Conservation (phyloP, 2,888 invertebrate species). For the Dolomedes plantarius region DNA sequence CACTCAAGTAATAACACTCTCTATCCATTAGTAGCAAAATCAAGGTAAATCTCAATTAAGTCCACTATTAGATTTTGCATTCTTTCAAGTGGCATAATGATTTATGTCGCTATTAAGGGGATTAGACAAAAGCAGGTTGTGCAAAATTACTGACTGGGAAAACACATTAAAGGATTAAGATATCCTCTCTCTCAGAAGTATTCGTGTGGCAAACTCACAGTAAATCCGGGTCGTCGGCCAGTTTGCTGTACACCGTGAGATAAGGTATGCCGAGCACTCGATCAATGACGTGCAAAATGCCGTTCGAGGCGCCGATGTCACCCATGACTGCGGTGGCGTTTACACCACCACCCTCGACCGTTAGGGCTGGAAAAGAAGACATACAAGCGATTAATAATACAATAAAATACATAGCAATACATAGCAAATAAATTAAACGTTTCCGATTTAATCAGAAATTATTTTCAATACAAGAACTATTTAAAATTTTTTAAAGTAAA, state of each 20-base stretch:
- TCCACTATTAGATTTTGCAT: neutral
- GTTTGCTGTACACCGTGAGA: slow-evolving; percentile 88
- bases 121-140: neutral
- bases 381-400: no score
- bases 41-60: neutral
- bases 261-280: slow-evolving; percentile 92
- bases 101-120: slow-evolving; percentile 1
- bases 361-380: slow-evolving; percentile 78
- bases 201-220: slow-evolving; percentile 44
- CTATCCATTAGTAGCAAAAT: neutral
- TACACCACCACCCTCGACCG: slow-evolving; percentile 94
- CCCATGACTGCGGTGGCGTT: slow-evolving; percentile 91
- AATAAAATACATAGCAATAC: no score
- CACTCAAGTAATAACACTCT: neutral
- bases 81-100: neutral
- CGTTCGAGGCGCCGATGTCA: slow-evolving; percentile 94
- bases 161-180: neutral
- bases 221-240: slow-evolving; percentile 76
- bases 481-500: no score
- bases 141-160: neutral
- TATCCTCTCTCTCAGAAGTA: neutral
- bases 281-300: slow-evolving; percentile 94
- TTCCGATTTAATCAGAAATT: no score
- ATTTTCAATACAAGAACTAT: no score
- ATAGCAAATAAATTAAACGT: no score